Base-by-base conservation (phyloP, 2,797 vertebrate genomes). In the Poeciliopsis gracilis region DNA sequence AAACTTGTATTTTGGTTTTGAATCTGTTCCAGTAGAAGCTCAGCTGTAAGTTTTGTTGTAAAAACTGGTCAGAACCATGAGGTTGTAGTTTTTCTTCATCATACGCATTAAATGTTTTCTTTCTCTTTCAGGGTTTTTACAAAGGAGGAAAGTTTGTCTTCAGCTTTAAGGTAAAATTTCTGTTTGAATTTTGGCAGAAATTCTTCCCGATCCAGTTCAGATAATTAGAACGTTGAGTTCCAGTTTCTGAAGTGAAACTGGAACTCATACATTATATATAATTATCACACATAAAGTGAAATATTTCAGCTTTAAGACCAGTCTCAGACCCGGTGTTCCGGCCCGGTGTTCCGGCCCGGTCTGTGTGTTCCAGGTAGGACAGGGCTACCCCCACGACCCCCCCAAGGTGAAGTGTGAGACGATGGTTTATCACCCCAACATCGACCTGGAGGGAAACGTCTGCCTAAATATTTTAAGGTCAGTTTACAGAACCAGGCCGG, bases 381-480 rank as follows among this genome's bases (percentile, higher is more conserved):
- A 98, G 93, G 98, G 97, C 78, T 99, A 98, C 87, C 98, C 98
- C 53, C 98, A 99, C 47, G 98, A 99, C 90, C 98, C 97, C 8
- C 98, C 98, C 0, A 98, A 98, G 93, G 98, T 99, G 66, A 99
- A 99, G 94, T 99, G 98, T 73, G 97, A 99, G 92, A 99, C 97
- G 0, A 98, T 98, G 97, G 97, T 99, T 45, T 99, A 99, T 91
- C 98, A 99, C 89, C 98, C 97, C 87, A 99, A 99, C 95, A 99
- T 99, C 88, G 98, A 99, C 94, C 95, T 99, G 93, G 98, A 99
- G 91, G 97, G 98, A 91, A 99, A 99, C 66, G 97, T 99, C 90
- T 99, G 98, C 96, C 96, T 99, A 95, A 99, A 98, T 92, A 99
- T 99, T 92, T 95, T 99, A 91, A 97, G 98, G 98, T 83, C 7